Percentiles rank a stretch among this genome's conserved stretches.
Evolutionary conservation across 2,797 vertebrate species (phyloP).

Genomic region (Psittacula echo): DNA sequence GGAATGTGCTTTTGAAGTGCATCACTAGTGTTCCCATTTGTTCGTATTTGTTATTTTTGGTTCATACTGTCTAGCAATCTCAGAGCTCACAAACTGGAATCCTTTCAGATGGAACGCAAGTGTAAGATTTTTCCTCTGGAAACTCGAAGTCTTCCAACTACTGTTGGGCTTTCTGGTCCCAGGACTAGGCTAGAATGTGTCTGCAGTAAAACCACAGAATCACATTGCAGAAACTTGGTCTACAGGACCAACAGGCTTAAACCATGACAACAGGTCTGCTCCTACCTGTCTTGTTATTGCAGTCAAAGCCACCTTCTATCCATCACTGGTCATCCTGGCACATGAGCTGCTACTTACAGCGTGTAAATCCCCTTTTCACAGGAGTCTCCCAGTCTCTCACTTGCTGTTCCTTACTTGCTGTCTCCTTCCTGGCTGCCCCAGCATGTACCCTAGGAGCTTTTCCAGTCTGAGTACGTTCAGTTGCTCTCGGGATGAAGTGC

Average conservation of each 20-base stretch:
- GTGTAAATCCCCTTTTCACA: not conserved
- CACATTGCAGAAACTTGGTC: not conserved
- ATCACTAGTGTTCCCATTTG: not conserved
- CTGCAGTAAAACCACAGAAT: not conserved
- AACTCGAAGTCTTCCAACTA: not conserved
- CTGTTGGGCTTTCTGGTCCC: not conserved
- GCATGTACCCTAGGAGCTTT: not conserved
- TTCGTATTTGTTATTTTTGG: not conserved
- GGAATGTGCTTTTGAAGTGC: not conserved
- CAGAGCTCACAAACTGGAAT: not conserved
- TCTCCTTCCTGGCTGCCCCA: not conserved
- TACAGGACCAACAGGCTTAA: not conserved
- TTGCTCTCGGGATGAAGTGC: not conserved
- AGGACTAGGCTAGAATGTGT: not conserved
- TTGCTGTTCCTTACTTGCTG: not conserved
- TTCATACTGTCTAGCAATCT: not conserved
- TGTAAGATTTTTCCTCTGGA: not conserved
- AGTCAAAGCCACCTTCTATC: not conserved
- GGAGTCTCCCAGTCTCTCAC: not conserved
- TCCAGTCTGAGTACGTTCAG: not conserved
- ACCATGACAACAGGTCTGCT: not conserved
- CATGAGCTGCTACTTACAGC: not conserved
- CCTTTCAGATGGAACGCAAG: not conserved
- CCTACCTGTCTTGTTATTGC: not conserved
- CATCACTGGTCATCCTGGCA: fast-evolving